Evolutionary conservation across 1,140 invertebrate genomes (phyloP).

Genomic region (Chymomyza costata): DNA sequence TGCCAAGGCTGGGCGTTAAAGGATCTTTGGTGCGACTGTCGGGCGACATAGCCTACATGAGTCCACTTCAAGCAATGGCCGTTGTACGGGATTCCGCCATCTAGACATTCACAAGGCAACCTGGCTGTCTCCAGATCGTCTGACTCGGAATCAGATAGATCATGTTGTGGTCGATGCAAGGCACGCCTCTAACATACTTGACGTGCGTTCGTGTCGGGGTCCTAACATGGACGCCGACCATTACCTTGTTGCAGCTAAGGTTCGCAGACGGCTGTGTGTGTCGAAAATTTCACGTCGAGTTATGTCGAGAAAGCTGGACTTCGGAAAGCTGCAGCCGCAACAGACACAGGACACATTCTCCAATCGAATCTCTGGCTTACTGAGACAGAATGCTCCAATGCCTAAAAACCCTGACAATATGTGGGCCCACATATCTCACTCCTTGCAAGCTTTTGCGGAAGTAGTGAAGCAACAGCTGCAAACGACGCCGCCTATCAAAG

Average conservation of each 20-base stretch:
- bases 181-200: not conserved
- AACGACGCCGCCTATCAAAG: not conserved
- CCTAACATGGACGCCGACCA: no score
- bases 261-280: no score
- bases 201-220: no score
- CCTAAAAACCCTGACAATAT: no score
- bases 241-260: no score
- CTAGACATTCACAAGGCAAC: no score
- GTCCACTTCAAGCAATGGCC: not conserved
- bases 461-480: not conserved
- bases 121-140: no score
- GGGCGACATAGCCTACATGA: conserved; percentile 1
- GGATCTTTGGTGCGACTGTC: conserved; percentile 9
- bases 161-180: conserved; percentile 11
- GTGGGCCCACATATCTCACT: no score
- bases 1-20: no score
- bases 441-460: not conserved
- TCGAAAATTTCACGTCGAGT: not conserved
- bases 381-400: no score
- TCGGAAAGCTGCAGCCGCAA: no score
- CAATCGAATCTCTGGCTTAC: not conserved
- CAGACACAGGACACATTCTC: not conserved
- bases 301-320: not conserved
- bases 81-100: conserved; percentile 5
- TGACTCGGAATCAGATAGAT: conserved; percentile 9